Evolutionary conservation across 2,797 vertebrate genomes (phyloP).

Genomic region (Acanthopagrus latus): DNA sequence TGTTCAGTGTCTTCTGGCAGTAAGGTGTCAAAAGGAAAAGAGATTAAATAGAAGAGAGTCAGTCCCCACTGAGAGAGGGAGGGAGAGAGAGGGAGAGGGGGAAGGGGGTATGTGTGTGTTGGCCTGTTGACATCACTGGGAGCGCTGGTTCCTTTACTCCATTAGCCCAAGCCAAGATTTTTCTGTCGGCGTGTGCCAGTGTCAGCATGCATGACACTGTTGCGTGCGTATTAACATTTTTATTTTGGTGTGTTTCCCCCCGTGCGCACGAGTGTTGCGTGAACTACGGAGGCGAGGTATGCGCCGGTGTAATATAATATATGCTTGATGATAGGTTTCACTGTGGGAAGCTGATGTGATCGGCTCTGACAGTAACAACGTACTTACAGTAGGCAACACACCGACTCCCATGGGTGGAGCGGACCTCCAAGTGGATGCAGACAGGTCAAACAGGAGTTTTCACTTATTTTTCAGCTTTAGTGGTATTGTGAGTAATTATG

Average conservation of each 20-base stretch:
- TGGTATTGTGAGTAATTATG: not conserved
- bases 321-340: constrained; percentile 45
- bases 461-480: constrained; percentile 1
- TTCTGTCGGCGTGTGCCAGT: constrained; percentile 56
- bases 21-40: constrained; percentile 30
- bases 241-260: constrained; percentile 29
- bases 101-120: constrained; percentile 41
- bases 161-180: constrained; percentile 54
- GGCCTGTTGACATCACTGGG: constrained; percentile 60
- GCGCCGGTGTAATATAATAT: constrained; percentile 30
- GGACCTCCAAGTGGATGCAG: constrained; percentile 23
- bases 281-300: not conserved
- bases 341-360: constrained; percentile 36
- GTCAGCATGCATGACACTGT: constrained; percentile 50
- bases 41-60: constrained; percentile 39
- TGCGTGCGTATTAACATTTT: constrained; percentile 44
- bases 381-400: constrained; percentile 20
- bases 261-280: not conserved
- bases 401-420: constrained; percentile 13
- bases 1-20: constrained; percentile 41
- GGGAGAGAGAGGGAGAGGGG: not conserved
- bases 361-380: constrained; percentile 27
- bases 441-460: constrained; percentile 19
- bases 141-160: constrained; percentile 48
- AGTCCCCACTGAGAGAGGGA: constrained; percentile 16